A percentile compares a stretch with the other conserved stretches of the same genome.
Evolutionary conservation across 2,888 invertebrate species (phyloP).

Genomic region (Ganaspis brasiliensis): DNA sequence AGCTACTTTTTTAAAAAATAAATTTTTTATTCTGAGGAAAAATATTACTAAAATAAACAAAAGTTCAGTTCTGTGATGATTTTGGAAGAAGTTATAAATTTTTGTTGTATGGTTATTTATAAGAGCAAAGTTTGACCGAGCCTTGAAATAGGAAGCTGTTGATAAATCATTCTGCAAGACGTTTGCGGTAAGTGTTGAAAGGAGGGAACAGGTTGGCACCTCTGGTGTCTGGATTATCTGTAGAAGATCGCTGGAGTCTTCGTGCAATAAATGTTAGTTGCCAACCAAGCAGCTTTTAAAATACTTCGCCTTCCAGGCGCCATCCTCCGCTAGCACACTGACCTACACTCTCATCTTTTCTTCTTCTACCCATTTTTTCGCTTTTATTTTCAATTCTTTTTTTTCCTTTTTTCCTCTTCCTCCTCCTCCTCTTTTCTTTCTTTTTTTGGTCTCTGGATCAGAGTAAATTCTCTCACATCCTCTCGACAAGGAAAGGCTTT

Average conservation of each 20-base stretch:
- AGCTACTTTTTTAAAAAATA: too few relatives aligned
- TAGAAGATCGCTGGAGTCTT: conserved; percentile 45
- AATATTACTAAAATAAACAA: not conserved
- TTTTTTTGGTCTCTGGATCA: too few relatives aligned
- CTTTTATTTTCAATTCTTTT: not conserved
- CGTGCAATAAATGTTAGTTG: conserved; percentile 69
- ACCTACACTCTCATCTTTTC: conserved; percentile 65
- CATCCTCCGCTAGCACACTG: conserved; percentile 68
- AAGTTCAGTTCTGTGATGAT: not conserved
- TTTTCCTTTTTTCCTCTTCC: not conserved
- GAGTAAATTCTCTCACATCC: not conserved
- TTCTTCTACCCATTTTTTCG: not conserved
- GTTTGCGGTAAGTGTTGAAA: conserved; percentile 25
- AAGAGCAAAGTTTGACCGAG: not conserved
- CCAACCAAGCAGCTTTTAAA: conserved; percentile 68
- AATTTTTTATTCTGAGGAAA: too few relatives aligned
- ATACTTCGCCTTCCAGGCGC: conserved; percentile 64
- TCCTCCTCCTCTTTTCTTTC: too few relatives aligned
- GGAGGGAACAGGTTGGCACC: conserved; percentile 52
- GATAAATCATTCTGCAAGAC: conserved; percentile 35
- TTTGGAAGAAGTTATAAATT: not conserved
- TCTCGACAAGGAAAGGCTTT: too few relatives aligned
- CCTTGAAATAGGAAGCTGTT: conserved; percentile 35
- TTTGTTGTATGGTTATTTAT: not conserved
- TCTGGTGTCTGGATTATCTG: conserved; percentile 48